Conservation (phyloP, 2,888 invertebrate species). For the Phragmatobia fuliginosa region DNA sequence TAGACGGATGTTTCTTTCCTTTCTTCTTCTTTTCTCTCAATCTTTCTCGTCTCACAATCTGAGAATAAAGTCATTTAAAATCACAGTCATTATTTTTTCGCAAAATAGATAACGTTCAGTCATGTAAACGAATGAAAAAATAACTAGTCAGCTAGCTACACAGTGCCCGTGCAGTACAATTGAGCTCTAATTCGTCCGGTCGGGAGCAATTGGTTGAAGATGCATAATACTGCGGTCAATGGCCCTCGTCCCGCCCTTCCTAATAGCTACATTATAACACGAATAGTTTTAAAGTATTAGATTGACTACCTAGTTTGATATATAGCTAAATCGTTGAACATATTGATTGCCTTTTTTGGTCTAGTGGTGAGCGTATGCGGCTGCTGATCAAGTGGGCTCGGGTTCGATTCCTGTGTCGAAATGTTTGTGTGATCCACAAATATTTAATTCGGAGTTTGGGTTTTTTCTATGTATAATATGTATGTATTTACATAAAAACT, state of each 20-base stretch:
- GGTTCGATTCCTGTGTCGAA: no score
- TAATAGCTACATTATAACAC: background rate
- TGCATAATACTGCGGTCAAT: background rate
- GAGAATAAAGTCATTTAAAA: background rate
- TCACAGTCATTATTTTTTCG: background rate
- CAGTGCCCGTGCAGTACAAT: conserved; percentile 2
- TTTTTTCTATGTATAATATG: no score
- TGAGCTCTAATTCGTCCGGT: conserved; percentile 6
- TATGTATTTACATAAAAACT: no score
- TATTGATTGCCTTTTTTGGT: no score
- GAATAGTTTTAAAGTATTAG: background rate
- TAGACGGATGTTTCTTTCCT: no score
- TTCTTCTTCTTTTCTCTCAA: no score
- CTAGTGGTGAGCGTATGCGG: no score
- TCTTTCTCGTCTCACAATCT: background rate
- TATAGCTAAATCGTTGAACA: background rate
- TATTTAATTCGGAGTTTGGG: no score
- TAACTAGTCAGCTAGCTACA: background rate
- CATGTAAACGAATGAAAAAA: background rate
- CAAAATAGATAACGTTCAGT: background rate
- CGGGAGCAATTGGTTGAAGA: background rate
- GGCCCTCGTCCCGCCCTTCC: background rate
- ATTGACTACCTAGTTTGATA: background rate
- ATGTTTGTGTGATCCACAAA: no score
- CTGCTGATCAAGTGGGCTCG: no score